Evolutionary conservation across 1,140 invertebrate genomes (phyloP), one percentile per base, ranked within the genome.

Genomic region (Acromyrmex echinatior): DNA sequence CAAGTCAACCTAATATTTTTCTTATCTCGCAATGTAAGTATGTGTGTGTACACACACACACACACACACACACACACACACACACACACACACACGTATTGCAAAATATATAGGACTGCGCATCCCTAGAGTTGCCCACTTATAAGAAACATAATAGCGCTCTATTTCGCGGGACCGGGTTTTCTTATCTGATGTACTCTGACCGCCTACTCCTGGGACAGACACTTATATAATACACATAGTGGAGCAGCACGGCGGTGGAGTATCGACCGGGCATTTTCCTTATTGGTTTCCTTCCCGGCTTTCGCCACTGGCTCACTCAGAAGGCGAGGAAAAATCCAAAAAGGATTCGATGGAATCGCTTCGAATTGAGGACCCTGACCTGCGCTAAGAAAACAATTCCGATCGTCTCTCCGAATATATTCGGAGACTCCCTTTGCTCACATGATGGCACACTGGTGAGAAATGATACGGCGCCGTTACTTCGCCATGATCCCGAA

Each of bases 161-260:
- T 90, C 89, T 87, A 85, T 85, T 71, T 85, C 63, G n/a, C 63
- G n/a, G 62, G 84, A 80, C 86, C 79, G 28, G 88, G 71, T 85
- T 77, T 51, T 80, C 88, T 90, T 90, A 90, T 90, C 89, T 76
- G 89, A 90, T 90, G 80, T 87, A 85, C 74, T 86, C 79, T 74
- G 79, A 79, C 79, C 79, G 86, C 78, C 60, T 87, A 79, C 89
- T 56, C 89, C 18, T 28, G 88, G 73, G 88, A 90, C 86, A 51
- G 85, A 87, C 80, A 77, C 88, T 90, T 87, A 86, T 86, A 87
- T 80, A 80, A 58, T 82, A 73, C 80, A 60, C 66, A 80, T 85
- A 89, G 85, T 58, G 16, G 45, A 31, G 16, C 68, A 16, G 35
- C 35, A 5, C 68, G 35, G 62, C 84, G 51, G 31, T 56, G 68